Percentiles rank a stretch among this genome's conserved stretches.
These are phyloP conservation scores for Aelia acuminata DNA, from an alignment of 2,888 invertebrate genomes.

Conservation along the genomic window DNA sequence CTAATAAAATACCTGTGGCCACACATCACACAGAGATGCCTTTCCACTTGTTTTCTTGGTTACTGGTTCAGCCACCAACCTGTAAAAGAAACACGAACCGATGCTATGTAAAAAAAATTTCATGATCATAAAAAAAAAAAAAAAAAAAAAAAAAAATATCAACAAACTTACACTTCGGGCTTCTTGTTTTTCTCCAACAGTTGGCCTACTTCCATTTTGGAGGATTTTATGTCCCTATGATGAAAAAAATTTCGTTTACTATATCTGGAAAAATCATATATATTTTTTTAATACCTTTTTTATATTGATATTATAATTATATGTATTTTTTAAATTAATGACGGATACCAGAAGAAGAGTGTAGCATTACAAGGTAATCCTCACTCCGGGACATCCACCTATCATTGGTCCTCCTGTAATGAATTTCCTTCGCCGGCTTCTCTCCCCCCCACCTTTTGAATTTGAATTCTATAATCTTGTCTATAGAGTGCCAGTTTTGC, in stretches of 20 bases:
- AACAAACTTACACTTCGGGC: conserved; percentile 36
- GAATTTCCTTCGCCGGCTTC: background rate
- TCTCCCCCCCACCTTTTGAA: conserved; percentile 21
- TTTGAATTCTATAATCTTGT: conserved; percentile 23
- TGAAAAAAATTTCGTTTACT: too few species aligned
- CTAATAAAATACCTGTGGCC: conserved; percentile 59
- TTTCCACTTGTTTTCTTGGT: background rate
- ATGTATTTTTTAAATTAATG: background rate
- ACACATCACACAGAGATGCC: conserved; percentile 55
- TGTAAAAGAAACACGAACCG: background rate
- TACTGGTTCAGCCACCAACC: background rate
- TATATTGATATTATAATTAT: background rate
- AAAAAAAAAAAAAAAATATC: too few species aligned
- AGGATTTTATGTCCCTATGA: background rate
- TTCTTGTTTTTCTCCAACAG: background rate
- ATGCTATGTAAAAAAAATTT: background rate
- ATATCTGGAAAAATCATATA: background rate
- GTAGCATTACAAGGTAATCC: background rate
- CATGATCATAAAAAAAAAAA: background rate
- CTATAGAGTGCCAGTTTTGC: background rate
- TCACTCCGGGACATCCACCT: background rate
- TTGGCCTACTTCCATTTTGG: conserved; percentile 42
- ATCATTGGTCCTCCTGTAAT: background rate
- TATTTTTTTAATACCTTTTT: background rate
- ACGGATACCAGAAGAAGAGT: background rate